These are phyloP conservation scores for Polydrusus cervinus DNA, from an alignment of 2,888 invertebrate species.

Conservation along the genomic window DNA sequence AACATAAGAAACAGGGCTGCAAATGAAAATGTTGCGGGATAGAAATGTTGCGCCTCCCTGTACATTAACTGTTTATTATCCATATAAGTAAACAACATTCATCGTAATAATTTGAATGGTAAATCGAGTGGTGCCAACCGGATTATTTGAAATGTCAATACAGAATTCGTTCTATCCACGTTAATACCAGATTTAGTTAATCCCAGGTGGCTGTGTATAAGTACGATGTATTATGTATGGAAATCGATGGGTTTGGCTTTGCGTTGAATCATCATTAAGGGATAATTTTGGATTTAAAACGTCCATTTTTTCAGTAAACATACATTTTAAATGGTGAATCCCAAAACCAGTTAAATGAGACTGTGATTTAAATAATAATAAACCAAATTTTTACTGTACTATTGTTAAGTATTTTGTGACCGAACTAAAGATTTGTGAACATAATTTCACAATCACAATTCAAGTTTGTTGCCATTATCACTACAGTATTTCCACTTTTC, in stretches of 20 bases:
- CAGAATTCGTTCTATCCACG: conserved; percentile 55
- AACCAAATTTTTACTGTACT: too few relatives aligned
- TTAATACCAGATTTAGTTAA: conserved; percentile 67
- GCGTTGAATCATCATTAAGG: conserved; percentile 52
- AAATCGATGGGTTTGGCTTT: conserved; percentile 51
- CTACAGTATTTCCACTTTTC: too few relatives aligned
- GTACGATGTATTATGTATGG: conserved; percentile 50
- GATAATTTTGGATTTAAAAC: conserved; percentile 45
- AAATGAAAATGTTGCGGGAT: not conserved
- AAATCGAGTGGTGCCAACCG: conserved; percentile 38
- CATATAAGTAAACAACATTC: conserved; percentile 12
- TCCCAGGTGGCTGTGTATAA: conserved; percentile 64
- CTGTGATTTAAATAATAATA: conserved; percentile 18
- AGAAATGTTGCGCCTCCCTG: too few relatives aligned
- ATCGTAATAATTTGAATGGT: conserved; percentile 36
- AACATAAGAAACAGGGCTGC: not conserved
- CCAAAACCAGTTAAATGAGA: conserved; percentile 28
- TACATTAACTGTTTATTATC: not conserved
- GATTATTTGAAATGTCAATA: conserved; percentile 49
- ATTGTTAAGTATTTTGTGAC: too few relatives aligned
- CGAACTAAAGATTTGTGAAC: too few relatives aligned
- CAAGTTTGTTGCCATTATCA: too few relatives aligned
- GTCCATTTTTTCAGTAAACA: conserved; percentile 38
- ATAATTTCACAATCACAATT: too few relatives aligned
- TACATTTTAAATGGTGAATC: conserved; percentile 40